Evolutionary conservation across 2,888 invertebrate species (phyloP).

Genomic region (Auanema freiburgensis): DNA sequence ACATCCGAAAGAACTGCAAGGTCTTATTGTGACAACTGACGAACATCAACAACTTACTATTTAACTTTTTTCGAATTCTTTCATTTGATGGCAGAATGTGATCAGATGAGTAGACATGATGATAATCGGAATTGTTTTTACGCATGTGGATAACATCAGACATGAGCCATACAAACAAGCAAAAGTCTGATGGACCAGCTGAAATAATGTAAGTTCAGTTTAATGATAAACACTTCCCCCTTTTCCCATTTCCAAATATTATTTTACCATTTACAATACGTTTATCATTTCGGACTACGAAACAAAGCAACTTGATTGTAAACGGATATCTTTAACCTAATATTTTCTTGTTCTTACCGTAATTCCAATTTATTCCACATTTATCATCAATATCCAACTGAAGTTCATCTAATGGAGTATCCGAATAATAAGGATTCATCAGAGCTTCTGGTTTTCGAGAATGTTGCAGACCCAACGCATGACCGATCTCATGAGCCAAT

Average conservation of each 20-base stretch:
- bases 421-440: slow-evolving; percentile 62
- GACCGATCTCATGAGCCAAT: slow-evolving; percentile 64
- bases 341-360: slow-evolving; percentile 36
- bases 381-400: slow-evolving; percentile 61
- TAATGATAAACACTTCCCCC: slow-evolving; percentile 3
- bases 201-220: slow-evolving; percentile 21
- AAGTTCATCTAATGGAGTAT: slow-evolving; percentile 50
- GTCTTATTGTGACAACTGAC: too few species aligned
- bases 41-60: slow-evolving; percentile 17
- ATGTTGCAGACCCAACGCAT: slow-evolving; percentile 62
- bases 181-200: slow-evolving; percentile 60
- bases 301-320: neutral
- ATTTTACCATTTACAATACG: neutral
- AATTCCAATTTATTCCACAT: slow-evolving; percentile 64
- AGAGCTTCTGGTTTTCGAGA: slow-evolving; percentile 52
- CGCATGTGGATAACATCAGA: slow-evolving; percentile 58
- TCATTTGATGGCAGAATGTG: slow-evolving; percentile 18
- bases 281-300: neutral
- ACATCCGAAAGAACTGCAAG: slow-evolving; percentile 26
- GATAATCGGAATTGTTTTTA: slow-evolving; percentile 31
- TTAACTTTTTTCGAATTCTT: slow-evolving; percentile 16
- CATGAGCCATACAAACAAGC: slow-evolving; percentile 63
- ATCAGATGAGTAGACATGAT: slow-evolving; percentile 15
- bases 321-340: neutral
- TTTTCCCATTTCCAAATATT: neutral